Conservation (phyloP, 2,888 invertebrate genomes). For the Tillus elongatus region DNA sequence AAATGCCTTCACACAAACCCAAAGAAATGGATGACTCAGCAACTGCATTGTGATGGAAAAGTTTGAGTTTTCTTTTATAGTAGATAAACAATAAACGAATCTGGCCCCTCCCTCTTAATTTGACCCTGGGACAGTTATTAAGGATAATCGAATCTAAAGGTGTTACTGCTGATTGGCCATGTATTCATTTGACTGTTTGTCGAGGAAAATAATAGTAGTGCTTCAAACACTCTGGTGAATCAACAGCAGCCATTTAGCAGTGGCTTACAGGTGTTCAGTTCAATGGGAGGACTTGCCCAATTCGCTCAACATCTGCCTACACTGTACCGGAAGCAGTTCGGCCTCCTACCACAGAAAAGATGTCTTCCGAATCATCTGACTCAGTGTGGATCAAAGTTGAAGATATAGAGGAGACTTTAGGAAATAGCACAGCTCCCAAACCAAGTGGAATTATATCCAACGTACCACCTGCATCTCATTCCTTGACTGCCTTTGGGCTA, state of each 20-base stretch:
- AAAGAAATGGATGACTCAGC: too few species aligned
- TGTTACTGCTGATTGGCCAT: conserved; percentile 37
- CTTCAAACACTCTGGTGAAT: background rate
- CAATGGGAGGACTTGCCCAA: conserved; percentile 78
- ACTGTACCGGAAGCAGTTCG: conserved; percentile 70
- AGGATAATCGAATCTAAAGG: conserved; percentile 35
- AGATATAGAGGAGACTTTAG: conserved; percentile 50
- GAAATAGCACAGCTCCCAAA: conserved; percentile 45
- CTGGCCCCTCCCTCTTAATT: conserved; percentile 34
- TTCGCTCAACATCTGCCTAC: conserved; percentile 83
- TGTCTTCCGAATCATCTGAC: conserved; percentile 45
- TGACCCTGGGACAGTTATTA: conserved; percentile 38
- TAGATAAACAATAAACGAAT: too few species aligned
- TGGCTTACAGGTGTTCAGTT: conserved; percentile 78
- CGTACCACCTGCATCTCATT: conserved; percentile 83
- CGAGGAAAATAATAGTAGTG: conserved; percentile 17
- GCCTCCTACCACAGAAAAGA: conserved; percentile 49
- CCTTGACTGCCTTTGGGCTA: conserved; percentile 81
- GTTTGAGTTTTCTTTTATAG: too few species aligned
- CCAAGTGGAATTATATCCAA: conserved; percentile 47
- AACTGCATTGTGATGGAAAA: too few species aligned
- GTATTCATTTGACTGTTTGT: conserved; percentile 38
- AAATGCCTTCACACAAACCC: too few species aligned
- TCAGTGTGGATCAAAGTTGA: conserved; percentile 47
- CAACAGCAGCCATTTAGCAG: conserved; percentile 38